Evolutionary conservation across 2,888 invertebrate species (phyloP).

Genomic region (Pteria penguin): DNA sequence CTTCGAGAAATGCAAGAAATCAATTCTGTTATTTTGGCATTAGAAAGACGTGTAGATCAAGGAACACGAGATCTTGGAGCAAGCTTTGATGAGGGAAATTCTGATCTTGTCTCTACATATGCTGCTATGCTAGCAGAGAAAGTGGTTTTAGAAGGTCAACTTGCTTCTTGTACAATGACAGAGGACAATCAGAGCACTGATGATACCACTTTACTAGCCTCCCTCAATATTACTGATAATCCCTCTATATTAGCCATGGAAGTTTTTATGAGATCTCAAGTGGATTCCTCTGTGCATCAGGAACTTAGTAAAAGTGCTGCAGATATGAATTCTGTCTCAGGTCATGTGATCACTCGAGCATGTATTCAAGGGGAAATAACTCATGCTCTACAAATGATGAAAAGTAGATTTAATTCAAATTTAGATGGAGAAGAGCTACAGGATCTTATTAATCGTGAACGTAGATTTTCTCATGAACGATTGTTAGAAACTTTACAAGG

Average conservation of each 20-base stretch:
- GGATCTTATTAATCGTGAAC: constrained; percentile 54
- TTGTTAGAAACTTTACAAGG: constrained; percentile 58
- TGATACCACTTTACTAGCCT: constrained; percentile 58
- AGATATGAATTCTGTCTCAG: constrained; percentile 62
- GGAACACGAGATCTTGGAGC: constrained; percentile 61
- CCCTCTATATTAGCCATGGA: constrained; percentile 68
- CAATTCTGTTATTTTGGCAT: constrained; percentile 58
- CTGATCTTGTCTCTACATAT: constrained; percentile 84
- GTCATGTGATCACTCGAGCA: constrained; percentile 66
- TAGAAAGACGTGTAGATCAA: constrained; percentile 58
- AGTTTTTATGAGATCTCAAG: constrained; percentile 69
- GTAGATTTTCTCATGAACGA: constrained; percentile 63
- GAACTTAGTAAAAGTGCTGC: constrained; percentile 60
- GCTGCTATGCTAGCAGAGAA: constrained; percentile 88
- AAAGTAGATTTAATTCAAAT: constrained; percentile 82
- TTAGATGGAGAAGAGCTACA: constrained; percentile 45
- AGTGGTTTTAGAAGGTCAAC: constrained; percentile 77
- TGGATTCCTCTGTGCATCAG: constrained; percentile 65
- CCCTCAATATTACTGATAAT: constrained; percentile 55
- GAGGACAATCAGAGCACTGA: constrained; percentile 54
- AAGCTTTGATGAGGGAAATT: constrained; percentile 49
- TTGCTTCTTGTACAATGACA: constrained; percentile 60
- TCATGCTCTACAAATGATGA: constrained; percentile 81
- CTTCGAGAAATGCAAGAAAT: constrained; percentile 68
- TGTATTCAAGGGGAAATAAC: constrained; percentile 75